Conservation (phyloP, 2,888 invertebrate genomes). For the Ormyrus labotus region DNA sequence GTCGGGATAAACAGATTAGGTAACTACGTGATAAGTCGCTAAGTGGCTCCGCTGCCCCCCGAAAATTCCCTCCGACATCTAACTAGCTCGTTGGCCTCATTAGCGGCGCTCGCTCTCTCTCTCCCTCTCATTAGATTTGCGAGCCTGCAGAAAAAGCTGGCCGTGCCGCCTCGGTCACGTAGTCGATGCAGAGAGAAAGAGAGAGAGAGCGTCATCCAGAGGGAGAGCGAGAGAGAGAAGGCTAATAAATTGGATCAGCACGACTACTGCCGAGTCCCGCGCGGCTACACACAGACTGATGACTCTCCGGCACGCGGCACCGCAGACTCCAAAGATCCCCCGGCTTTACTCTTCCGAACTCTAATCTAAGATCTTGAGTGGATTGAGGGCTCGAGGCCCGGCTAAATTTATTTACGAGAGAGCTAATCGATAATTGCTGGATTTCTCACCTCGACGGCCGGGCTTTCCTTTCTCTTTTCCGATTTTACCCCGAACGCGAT, state of each 20-base stretch:
- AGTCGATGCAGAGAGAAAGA: background rate
- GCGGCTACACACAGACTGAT: conserved; percentile 52
- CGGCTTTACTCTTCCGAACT: conserved; percentile 71
- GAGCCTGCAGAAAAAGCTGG: conserved; percentile 43
- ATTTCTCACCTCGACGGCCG: conserved; percentile 15
- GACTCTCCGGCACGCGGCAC: conserved; percentile 2
- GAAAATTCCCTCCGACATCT: conserved; percentile 73
- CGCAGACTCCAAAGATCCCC: conserved; percentile 22
- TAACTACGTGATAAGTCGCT: conserved; percentile 77
- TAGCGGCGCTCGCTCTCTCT: conserved; percentile 71
- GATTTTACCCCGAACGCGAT: background rate
- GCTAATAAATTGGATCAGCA: conserved; percentile 75
- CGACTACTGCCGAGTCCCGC: conserved; percentile 69
- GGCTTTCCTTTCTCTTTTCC: conserved; percentile 1
- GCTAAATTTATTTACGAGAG: conserved; percentile 66
- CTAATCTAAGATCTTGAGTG: conserved; percentile 75
- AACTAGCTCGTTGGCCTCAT: conserved; percentile 76
- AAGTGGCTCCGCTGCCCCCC: conserved; percentile 72
- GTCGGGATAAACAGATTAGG: conserved; percentile 75
- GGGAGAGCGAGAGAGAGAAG: background rate
- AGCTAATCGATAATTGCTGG: conserved; percentile 54
- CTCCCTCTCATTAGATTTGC: conserved; percentile 74
- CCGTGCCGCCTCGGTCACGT: background rate
- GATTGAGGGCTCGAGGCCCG: conserved; percentile 66
- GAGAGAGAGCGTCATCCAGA: background rate